phyloP scores from a whole-genome alignment of 1,140 invertebrate genomes.

The Drosophila setifemur region DNA sequence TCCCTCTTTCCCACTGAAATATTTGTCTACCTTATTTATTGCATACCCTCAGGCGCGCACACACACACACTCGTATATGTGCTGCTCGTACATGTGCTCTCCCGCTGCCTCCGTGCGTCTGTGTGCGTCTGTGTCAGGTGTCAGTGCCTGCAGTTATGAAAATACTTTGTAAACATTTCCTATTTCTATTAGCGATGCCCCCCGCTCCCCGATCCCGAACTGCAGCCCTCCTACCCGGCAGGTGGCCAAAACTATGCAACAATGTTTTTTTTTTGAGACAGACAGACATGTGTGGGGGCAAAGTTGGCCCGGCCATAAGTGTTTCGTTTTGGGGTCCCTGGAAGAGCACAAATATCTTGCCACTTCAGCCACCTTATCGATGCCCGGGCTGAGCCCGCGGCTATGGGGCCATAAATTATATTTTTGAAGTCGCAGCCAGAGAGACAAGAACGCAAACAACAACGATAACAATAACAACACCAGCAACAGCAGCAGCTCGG shows the following conservation, averaged over 20 bases:
- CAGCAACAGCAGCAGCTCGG: conserved; percentile 14
- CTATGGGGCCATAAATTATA: conserved; percentile 79
- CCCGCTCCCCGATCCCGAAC: conserved; percentile 24
- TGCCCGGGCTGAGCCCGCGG: conserved; percentile 66
- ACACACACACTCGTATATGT: too few relatives aligned
- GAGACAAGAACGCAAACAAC: conserved; percentile 49
- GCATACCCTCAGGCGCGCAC: conserved; percentile 29
- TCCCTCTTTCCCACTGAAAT: conserved; percentile 59
- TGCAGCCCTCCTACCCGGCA: conserved; percentile 19
- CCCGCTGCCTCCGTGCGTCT: background rate
- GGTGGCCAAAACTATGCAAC: conserved; percentile 72
- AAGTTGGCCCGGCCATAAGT: conserved; percentile 65
- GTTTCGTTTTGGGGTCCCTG: conserved; percentile 37
- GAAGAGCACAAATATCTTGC: conserved; percentile 72
- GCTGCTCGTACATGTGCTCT: background rate
- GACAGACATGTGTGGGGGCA: conserved; percentile 30
- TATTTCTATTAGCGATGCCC: conserved; percentile 74
- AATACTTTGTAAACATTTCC: conserved; percentile 82
- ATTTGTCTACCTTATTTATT: conserved; percentile 71
- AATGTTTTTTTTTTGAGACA: conserved; percentile 73
- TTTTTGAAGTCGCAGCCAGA: conserved; percentile 68
- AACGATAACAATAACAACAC: conserved; percentile 15
- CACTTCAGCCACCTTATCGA: conserved; percentile 69
- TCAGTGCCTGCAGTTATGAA: conserved; percentile 79
- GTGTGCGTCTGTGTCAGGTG: conserved; percentile 67